A percentile compares a stretch with the other conserved stretches of the same genome.
phyloP scores from a whole-genome alignment of 2,888 invertebrate species.

The Xylocampa areola region DNA sequence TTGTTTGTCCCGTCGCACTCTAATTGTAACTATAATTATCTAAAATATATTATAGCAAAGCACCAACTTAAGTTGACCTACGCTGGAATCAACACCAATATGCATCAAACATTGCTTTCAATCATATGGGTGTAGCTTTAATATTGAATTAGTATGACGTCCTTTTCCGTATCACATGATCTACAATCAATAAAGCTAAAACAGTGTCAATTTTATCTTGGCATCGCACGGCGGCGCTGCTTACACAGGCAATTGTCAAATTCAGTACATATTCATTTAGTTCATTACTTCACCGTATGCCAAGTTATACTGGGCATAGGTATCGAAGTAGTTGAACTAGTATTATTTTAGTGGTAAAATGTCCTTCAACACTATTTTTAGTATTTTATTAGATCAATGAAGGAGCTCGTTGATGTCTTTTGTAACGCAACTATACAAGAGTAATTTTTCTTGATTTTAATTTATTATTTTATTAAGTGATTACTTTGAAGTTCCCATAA shows the following conservation, averaged over 20 bases:
- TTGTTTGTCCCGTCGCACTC: no score
- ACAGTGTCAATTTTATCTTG: no score
- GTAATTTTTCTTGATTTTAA: not conserved
- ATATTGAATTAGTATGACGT: constrained; percentile 23
- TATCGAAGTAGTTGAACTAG: constrained; percentile 28
- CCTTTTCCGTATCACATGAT: constrained; percentile 29
- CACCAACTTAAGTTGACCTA: no score
- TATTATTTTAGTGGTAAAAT: constrained; percentile 6
- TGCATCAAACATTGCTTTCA: constrained; percentile 27
- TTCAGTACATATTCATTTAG: no score
- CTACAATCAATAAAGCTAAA: constrained; percentile 10
- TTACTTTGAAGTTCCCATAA: no score
- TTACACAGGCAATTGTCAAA: no score
- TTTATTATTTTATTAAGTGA: no score
- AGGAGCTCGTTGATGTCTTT: constrained; percentile 67
- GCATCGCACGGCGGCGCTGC: no score
- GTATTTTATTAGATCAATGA: not conserved
- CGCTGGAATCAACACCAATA: constrained; percentile 20
- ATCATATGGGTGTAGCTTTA: constrained; percentile 31
- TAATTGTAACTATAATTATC: no score
- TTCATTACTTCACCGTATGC: no score
- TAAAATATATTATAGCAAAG: no score
- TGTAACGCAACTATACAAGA: constrained; percentile 38
- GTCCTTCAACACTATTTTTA: constrained; percentile 26
- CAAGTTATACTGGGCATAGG: no score